Percentiles rank a stretch among this genome's conserved stretches.
Conservation (phyloP, 2,888 invertebrate genomes). For the Caenorhabditis auriculariae region DNA sequence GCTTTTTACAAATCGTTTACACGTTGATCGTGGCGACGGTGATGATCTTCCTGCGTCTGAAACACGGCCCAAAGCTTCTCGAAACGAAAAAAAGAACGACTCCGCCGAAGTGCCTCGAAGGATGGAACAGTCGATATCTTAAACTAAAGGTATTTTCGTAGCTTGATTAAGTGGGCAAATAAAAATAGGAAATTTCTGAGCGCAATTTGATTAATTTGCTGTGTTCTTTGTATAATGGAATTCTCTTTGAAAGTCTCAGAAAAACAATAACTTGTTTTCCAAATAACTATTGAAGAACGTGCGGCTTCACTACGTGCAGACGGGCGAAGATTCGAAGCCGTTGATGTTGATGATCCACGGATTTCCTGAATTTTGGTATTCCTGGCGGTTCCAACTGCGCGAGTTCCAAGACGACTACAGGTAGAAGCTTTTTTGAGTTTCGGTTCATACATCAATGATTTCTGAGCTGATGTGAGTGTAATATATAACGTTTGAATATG, state of each 20-base stretch:
- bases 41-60: no score
- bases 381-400: conserved; percentile 75
- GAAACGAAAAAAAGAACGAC: conserved; percentile 15
- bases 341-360: conserved; percentile 77
- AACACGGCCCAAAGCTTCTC: no score
- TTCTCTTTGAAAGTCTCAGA: no score
- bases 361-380: conserved; percentile 79
- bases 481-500: no score
- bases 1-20: no score
- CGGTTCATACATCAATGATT: neutral
- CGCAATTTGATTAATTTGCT: no score
- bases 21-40: no score
- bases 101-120: conserved; percentile 31
- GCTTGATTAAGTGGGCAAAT: no score
- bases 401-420: conserved; percentile 67
- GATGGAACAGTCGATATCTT: conserved; percentile 29
- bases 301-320: conserved; percentile 38
- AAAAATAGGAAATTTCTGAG: no score
- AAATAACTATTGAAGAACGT: conserved; percentile 15
- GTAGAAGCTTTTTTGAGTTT: conserved; percentile 32
- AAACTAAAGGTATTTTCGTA: conserved; percentile 29
- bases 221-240: no score
- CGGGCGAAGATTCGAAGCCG: conserved; percentile 67
- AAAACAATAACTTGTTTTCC: neutral
- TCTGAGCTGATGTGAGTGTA: no score